Evolutionary conservation across 1,140 invertebrate genomes (phyloP).

Genomic region (Nephotettix cincticeps): DNA sequence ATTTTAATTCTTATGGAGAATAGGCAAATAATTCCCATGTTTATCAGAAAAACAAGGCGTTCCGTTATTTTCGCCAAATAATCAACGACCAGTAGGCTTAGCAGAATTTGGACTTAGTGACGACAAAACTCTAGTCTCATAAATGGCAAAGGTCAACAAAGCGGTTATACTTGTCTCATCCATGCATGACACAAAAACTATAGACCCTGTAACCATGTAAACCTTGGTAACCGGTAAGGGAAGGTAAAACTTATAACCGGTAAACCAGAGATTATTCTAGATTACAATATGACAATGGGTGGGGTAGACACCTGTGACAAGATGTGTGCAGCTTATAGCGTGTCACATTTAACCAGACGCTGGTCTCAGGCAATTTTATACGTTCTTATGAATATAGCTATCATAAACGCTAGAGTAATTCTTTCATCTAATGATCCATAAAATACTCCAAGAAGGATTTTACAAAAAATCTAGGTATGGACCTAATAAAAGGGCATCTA

Average conservation of each 20-base stretch:
- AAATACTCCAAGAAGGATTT: constrained; percentile 16
- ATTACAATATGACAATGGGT: constrained; percentile 42
- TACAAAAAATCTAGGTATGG: constrained; percentile 16
- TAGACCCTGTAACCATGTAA: constrained; percentile 36
- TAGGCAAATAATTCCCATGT: too few relatives aligned
- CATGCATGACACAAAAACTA: constrained; percentile 41
- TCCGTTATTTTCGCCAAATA: too few relatives aligned
- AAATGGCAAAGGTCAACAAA: constrained; percentile 31
- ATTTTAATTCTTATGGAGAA: too few relatives aligned
- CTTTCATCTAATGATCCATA: neutral
- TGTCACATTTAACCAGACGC: constrained; percentile 28
- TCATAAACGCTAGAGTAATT: constrained; percentile 31
- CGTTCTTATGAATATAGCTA: constrained; percentile 39
- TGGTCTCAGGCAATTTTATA: constrained; percentile 43
- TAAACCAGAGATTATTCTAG: constrained; percentile 41
- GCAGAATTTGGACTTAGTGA: too few relatives aligned
- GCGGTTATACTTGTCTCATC: constrained; percentile 42
- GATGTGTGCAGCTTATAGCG: constrained; percentile 39
- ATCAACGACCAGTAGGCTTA: too few relatives aligned
- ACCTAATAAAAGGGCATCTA: constrained; percentile 9
- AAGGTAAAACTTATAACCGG: too few relatives aligned
- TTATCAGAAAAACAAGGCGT: too few relatives aligned
- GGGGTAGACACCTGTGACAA: constrained; percentile 43
- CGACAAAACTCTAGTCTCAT: neutral
- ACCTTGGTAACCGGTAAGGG: too few relatives aligned